These are phyloP conservation scores for Clistopyga incitator DNA, from an alignment of 2,888 invertebrate species.

Conservation along the genomic window DNA sequence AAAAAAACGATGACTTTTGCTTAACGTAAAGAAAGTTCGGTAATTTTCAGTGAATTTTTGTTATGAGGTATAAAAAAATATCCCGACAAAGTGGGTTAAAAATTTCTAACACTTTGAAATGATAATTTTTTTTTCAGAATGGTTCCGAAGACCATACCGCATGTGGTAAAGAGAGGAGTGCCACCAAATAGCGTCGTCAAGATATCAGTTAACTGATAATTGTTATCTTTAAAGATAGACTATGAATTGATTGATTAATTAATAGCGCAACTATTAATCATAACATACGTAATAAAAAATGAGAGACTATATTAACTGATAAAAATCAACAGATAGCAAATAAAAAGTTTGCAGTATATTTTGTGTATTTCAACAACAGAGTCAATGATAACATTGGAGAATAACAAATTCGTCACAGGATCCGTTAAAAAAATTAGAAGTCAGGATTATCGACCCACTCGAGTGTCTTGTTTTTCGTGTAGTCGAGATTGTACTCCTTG, in stretches of 20 bases:
- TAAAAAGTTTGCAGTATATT: not conserved
- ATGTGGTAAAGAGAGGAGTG: constrained; percentile 93
- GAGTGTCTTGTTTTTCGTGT: constrained; percentile 85
- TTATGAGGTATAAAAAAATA: no score
- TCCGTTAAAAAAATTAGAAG: constrained; percentile 19
- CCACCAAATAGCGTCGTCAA: constrained; percentile 68
- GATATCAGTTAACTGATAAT: constrained; percentile 18
- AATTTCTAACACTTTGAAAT: not conserved
- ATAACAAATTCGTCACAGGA: not conserved
- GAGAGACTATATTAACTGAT: not conserved
- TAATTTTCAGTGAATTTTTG: no score
- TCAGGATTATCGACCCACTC: constrained; percentile 87
- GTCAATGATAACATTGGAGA: not conserved
- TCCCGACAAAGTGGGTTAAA: not conserved
- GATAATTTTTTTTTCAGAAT: constrained; percentile 87
- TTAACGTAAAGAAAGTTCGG: no score
- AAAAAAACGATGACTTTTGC: no score
- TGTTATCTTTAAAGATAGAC: not conserved
- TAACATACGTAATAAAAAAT: constrained; percentile 8
- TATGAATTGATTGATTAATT: not conserved
- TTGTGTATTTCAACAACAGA: constrained; percentile 16
- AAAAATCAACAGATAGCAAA: not conserved
- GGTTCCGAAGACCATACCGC: constrained; percentile 95
- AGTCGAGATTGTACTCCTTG: constrained; percentile 86
- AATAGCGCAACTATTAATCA: not conserved